phyloP scores from a whole-genome alignment of 2,888 invertebrate species.

The Ormyrus rosae region DNA sequence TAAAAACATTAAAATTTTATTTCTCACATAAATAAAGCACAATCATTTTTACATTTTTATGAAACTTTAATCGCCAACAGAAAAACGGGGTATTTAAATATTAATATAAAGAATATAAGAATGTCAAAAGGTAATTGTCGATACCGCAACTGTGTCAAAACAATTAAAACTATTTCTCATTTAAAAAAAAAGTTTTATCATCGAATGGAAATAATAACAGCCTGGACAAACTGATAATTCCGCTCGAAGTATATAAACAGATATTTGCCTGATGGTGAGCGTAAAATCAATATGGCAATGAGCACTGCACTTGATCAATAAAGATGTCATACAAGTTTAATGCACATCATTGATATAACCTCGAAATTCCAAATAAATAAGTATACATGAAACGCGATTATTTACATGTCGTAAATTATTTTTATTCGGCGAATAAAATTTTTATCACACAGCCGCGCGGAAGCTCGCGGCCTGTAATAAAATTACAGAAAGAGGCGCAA shows the following conservation, averaged over 20 bases:
- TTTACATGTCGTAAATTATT: too few species aligned
- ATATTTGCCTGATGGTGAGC: constrained; percentile 36
- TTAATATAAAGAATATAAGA: constrained; percentile 1
- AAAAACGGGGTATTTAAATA: not conserved
- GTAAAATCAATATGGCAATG: constrained; percentile 56
- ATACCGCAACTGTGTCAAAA: not conserved
- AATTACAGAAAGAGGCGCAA: not conserved
- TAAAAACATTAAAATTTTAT: too few species aligned
- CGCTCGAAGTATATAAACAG: constrained; percentile 19
- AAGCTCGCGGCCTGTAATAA: not conserved
- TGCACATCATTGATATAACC: constrained; percentile 55
- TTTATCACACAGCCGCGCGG: not conserved
- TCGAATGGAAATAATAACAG: constrained; percentile 24
- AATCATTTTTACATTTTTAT: too few species aligned
- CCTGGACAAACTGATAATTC: constrained; percentile 33
- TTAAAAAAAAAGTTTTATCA: constrained; percentile 4
- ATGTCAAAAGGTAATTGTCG: not conserved
- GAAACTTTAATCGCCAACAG: too few species aligned
- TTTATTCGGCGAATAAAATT: too few species aligned
- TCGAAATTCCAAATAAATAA: constrained; percentile 40
- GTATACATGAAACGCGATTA: not conserved
- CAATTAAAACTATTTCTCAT: constrained; percentile 6
- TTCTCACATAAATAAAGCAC: too few species aligned
- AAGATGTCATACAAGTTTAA: constrained; percentile 49
- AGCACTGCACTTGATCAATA: constrained; percentile 50